Evolutionary conservation across 2,797 vertebrate genomes (phyloP), one percentile per base, ranked within the genome.

Genomic region (Urophycis tenuis): DNA sequence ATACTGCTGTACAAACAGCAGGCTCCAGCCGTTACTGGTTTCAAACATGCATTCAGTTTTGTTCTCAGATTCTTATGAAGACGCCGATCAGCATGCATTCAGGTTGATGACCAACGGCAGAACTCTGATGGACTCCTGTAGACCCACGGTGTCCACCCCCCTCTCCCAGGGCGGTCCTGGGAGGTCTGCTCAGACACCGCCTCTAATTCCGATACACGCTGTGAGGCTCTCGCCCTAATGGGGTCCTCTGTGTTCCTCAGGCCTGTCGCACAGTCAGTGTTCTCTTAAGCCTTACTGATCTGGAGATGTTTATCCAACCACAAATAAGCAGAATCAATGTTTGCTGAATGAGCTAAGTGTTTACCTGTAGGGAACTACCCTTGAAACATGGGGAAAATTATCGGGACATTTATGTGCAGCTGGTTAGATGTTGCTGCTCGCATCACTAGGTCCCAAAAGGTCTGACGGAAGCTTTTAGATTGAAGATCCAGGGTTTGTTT

Each of bases 291-390:
- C 53, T 25, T 60, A 25, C 17, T n/a, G 53, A 53, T 53, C 8
- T 5, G 22, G 7, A 60, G 22, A 25, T 60, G 53, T 60, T n/a
- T 60, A 25, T 60, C 53, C 53, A 60, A 19, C 53, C 53, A 25
- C 53, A 60, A 60, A 60, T 60, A 9, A n/a, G 53, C 53, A 60
- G 53, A 60, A 60, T 60, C 53, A 60, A 60, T 60, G 53, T 60
- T 60, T 60, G 22, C 53, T 25, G 53, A 60, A 25, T 25, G 53
- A 60, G 53, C n/a, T 25, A 9, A 60, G 53, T 25, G 3, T 6
- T 25, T 53, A 17, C 53, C 53, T n/a, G 22, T 60, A 2, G 22
- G 1, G n/a, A 25, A 60, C 39, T 4, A 14, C 14, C n/a, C 53
- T 5, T 12, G 36, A 53, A 53, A 53, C 17, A 53, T 6, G 19